Base-by-base conservation (phyloP, 2,888 invertebrate species). In the Campoplex nolae region DNA sequence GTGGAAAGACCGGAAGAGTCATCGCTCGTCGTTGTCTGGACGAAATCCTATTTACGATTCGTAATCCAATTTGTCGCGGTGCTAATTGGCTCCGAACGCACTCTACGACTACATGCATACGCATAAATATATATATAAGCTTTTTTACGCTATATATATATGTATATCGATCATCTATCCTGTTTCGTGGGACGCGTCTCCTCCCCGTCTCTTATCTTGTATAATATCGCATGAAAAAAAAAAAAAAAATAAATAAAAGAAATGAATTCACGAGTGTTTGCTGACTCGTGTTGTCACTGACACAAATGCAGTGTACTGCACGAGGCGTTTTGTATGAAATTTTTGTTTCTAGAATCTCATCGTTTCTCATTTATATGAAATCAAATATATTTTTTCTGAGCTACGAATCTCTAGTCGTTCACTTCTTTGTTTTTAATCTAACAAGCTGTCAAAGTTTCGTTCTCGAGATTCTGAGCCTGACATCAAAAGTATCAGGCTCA, bases 11-110 rank as follows among this genome's bases (percentile, higher is more conserved):
- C 65, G 65, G 42, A 75, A 62, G 71, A 75, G 80, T 65, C 73
- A 77, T 51, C 71, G 78, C 51, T 73, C 54, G 65, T 54, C 74
- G 74, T 70, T 65, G 87, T 87, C 87, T 87, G 75, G 87, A 87
- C 82, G 79, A 84, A 87, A 87, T 87, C 87, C 87, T 76, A 87
- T 84, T 87, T 87, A 84, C 82, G 75, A 79, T 83, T 83, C 70
- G 84, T 82, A 84, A 87, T 87, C 87, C 84, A 87, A 87, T 87
- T 87, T 84, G 84, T 82, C 78, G 45, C 58, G 62, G 70, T 62
- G 81, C 78, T 87, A 87, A 87, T 87, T 84, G 87, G 87, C 84
- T 84, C 80, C 28, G 54, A 86, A 82, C 83, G 76, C 83, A 74
- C 65, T 74, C 65, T 16, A 62, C 51, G 32, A 28, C 65, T 42